A percentile compares a stretch with the other conserved stretches of the same genome.
Evolutionary conservation across 2,113 vertebrate genomes (phyloP).

Genomic region (Circaetus cinerascens): DNA sequence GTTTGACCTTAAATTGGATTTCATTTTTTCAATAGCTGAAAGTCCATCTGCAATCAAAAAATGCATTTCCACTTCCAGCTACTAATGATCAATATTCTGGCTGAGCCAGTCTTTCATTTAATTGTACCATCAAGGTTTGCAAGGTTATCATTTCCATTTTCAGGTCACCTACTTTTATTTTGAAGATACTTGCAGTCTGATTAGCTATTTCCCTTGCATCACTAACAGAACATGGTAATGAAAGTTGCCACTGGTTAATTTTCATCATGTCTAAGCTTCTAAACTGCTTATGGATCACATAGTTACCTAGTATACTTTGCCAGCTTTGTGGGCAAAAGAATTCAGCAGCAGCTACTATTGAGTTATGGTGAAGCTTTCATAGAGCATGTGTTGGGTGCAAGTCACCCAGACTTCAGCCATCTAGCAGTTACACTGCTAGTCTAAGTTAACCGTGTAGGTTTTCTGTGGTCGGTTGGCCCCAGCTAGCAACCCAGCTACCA

Average conservation of each 20-base stretch:
- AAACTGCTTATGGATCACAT: background rate
- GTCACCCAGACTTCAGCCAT: background rate
- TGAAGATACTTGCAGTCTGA: background rate
- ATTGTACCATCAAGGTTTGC: background rate
- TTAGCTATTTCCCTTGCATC: background rate
- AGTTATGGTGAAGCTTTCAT: background rate
- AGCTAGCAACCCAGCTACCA: background rate
- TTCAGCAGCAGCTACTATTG: background rate
- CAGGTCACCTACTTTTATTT: background rate
- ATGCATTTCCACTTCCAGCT: background rate
- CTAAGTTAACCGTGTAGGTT: background rate
- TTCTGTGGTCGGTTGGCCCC: background rate
- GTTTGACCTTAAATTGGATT: background rate
- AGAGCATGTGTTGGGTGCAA: background rate
- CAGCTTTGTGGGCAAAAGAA: background rate
- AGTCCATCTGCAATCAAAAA: background rate
- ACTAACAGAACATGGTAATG: background rate
- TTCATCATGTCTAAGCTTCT: background rate
- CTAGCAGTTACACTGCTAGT: background rate
- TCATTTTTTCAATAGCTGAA: background rate
- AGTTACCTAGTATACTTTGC: background rate
- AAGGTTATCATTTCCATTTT: slow-evolving; percentile 32
- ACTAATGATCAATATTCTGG: background rate
- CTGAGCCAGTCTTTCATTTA: background rate
- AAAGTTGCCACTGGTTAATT: background rate